Evolutionary conservation across 2,113 vertebrate genomes (phyloP).

Genomic region (Mohoua ochrocephala): DNA sequence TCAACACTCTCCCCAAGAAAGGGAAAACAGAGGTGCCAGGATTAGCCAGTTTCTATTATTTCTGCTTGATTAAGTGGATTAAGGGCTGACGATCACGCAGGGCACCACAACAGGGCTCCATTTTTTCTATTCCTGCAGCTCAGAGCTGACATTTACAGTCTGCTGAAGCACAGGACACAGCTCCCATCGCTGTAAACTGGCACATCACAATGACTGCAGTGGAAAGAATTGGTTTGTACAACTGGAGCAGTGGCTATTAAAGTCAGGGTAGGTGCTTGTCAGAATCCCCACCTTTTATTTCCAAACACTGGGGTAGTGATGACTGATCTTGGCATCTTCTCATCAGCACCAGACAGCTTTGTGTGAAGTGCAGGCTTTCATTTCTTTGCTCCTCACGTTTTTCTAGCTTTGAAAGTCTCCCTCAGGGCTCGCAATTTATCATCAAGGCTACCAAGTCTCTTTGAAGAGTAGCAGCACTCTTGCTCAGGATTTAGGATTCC

Average conservation of each 20-base stretch:
- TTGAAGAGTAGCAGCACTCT: neutral
- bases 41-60: neutral
- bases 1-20: neutral
- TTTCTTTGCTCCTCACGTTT: neutral
- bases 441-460: neutral
- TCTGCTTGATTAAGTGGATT: conserved; percentile 9
- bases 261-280: neutral
- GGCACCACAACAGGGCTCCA: neutral
- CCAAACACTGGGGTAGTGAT: neutral
- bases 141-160: neutral
- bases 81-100: neutral
- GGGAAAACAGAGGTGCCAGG: neutral
- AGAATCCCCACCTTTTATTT: neutral
- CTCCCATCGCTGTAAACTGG: neutral
- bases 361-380: neutral
- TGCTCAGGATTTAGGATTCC: neutral
- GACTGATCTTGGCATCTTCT: neutral
- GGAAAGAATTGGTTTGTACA: neutral
- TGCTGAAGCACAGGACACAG: neutral
- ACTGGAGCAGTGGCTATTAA: neutral
- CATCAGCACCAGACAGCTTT: neutral
- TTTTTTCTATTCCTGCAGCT: neutral
- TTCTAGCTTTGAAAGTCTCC: neutral
- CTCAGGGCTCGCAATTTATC: neutral
- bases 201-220: neutral